A percentile compares a stretch with the other conserved stretches of the same genome.
phyloP scores from a whole-genome alignment of 1,140 invertebrate genomes.

The Rhagoletis pomonella region DNA sequence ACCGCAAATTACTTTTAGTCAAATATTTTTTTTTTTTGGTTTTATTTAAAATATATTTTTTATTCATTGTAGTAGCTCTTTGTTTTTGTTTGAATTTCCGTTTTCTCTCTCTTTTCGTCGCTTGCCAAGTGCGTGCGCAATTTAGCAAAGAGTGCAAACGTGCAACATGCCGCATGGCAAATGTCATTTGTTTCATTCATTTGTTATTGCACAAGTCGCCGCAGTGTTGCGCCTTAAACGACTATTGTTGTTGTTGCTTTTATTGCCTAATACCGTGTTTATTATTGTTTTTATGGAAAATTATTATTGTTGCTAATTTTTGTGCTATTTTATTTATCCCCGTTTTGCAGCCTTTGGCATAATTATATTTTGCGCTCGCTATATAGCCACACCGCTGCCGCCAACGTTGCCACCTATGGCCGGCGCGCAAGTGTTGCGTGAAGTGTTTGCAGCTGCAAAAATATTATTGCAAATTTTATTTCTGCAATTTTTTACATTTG shows the following conservation, averaged over 20 bases:
- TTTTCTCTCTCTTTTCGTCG: too few species aligned
- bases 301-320: constrained; percentile 30
- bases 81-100: too few species aligned
- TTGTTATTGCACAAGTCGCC: constrained; percentile 21
- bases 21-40: too few species aligned
- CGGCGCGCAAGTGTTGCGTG: neutral
- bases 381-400: neutral
- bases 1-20: neutral
- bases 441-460: constrained; percentile 47
- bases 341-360: neutral
- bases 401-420: neutral
- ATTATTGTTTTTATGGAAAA: constrained; percentile 17
- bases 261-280: neutral
- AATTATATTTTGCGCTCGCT: neutral
- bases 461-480: constrained; percentile 28
- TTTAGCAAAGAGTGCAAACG: neutral
- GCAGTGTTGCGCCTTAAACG: neutral
- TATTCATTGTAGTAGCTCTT: too few species aligned
- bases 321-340: neutral
- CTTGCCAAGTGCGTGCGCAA: too few species aligned
- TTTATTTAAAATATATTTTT: neutral
- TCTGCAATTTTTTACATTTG: neutral
- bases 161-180: constrained; percentile 35
- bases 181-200: constrained; percentile 26
- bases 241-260: neutral